Base-by-base conservation (phyloP, 2,797 vertebrate species). In the Hoplostethus atlanticus region DNA sequence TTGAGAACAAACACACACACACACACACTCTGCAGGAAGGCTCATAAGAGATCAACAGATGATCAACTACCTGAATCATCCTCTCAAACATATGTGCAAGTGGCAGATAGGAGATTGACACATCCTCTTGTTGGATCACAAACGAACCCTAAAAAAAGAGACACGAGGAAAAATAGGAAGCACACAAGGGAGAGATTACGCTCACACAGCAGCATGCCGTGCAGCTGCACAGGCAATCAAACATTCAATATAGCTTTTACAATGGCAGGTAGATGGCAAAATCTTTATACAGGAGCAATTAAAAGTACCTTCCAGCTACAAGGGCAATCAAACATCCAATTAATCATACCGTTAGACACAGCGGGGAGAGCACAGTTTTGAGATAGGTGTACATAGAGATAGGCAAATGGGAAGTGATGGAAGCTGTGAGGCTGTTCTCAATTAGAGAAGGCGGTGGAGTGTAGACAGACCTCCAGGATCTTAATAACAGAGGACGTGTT, bases 31-130 rank as follows among this genome's bases (percentile, higher is more conserved):
- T 2, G 8, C 28, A 5, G 13, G 25, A 13, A 25, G 46, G 38
- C 42, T 4, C 50, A 50, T 15, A 30, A 53, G 31, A 56, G 44
- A 21, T 74, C 36, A 34, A 47, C 12, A 30, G 50, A 12, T 25
- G 44, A 16, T 8, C 6, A 8, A 38, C 61, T 84, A 95, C 95
- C 94, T 95, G 94, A 76, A 95, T 95, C 95, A 96, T 95, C 81
- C 94, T 91, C 87, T 96, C 95, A 64, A 96, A 95, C 95, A 95
- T 96, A 88, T 96, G 95, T 28, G 95, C 95, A 36, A 96, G 94
- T 0, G 95, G 95, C 84, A 96, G 90, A 90, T 96, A 96, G 0
- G 95, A 96, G 84, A 96, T 95, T n/a, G 94, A 94, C 86, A 96
- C 94, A 13, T 95, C 94, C 54, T 94, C 93, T 42, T 93, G 91